Base-by-base conservation (phyloP, 2,113 vertebrate genomes). In the Haliaeetus leucogaster region DNA sequence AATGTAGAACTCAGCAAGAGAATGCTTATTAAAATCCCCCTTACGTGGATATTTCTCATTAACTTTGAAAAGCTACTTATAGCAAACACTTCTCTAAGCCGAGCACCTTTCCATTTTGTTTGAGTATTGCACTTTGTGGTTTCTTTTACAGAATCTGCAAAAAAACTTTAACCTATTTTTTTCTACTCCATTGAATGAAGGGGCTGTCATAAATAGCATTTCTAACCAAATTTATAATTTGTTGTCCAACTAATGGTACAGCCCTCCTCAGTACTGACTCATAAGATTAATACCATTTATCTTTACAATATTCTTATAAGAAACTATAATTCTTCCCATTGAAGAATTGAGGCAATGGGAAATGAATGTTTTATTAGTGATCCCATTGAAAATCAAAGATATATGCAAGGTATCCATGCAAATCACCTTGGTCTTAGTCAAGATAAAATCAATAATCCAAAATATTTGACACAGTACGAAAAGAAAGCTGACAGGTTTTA, bases 1-100 rank as follows among this genome's bases (percentile, higher is more conserved):
- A 94, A 76, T 63, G 9, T 94, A 89, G 84, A 95, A 85, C 89
- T 95, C 91, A 94, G 89, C 95, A 95, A 93, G 50, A 86, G 50
- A 94, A 97, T 88, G 89, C 81, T 95, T 97, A 94, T 95, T 97
- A 95, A 95, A 95, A 95, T 90, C 73, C 62, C 40, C 73, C 81
- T 96, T 93, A 93, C 7, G 5, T 23, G 81, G 93, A 56, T 91
- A 82, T 93, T 95, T 94, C 91, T 97, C 78, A 89, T 87, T 95
- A 93, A 81, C 45, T 91, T 76, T 85, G 66, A 91, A 96, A 97
- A 96, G 84, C 79, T 93, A 61, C 87, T 95, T 93, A 82, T 15
- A 91, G 73, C 84, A 95, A 97, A 94, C 52, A 82, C 26, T 95
- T 38, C 66, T 85, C 29, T 82, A 95, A 80, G 62, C 53, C 68